Conservation (phyloP, 23 tunicate species). For the Oikopleura albicans region DNA sequence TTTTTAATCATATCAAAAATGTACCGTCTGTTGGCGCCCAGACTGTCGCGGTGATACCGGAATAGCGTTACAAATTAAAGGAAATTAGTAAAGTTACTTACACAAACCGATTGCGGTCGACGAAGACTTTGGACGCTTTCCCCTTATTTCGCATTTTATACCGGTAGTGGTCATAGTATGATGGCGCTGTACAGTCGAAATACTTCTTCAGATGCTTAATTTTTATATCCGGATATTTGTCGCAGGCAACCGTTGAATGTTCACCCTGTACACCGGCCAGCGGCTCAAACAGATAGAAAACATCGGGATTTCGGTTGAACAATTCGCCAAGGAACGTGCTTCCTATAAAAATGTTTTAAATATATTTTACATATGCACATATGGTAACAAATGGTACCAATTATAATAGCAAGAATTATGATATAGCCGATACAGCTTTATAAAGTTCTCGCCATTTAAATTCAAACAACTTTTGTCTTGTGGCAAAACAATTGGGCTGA, state of each 20-base stretch:
- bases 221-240: not conserved
- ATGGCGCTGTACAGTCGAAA: not conserved
- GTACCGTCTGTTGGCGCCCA: not conserved
- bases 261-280: not conserved
- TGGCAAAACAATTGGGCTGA: no score
- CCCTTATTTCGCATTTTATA: not conserved
- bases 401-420: no score
- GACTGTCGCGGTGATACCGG: no score
- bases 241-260: not conserved
- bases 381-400: no score
- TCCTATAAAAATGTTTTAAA: no score
- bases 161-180: not conserved
- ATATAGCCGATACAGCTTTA: no score
- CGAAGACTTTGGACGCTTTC: not conserved
- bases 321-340: not conserved
- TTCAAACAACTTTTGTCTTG: no score
- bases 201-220: not conserved
- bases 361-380: no score
- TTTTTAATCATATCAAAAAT: no score
- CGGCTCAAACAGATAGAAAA: not conserved
- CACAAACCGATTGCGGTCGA: not conserved
- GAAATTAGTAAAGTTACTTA: no score
- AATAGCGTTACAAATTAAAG: no score
- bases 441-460: no score
- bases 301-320: not conserved